phyloP scores from a whole-genome alignment of 2,888 invertebrate species.

The Mycalesis mineus region DNA sequence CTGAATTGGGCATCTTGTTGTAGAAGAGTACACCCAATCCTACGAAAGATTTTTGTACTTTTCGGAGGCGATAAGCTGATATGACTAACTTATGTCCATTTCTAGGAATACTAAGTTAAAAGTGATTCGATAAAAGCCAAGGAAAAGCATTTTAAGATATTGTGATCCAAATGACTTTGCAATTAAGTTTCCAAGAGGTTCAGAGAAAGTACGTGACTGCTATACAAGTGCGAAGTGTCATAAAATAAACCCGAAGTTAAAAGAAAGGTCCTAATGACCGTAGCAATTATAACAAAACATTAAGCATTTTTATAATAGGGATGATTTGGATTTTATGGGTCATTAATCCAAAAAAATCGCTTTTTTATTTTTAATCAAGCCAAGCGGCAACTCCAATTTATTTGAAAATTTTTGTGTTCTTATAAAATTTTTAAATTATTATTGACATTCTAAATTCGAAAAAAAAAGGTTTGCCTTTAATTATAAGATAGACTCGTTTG shows the following conservation, averaged over 20 bases:
- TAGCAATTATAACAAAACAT: conserved; percentile 19
- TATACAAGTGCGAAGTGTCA: conserved; percentile 7
- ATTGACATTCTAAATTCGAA: too few relatives aligned
- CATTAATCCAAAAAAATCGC: neutral
- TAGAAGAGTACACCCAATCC: too few relatives aligned
- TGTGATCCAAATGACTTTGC: conserved; percentile 1
- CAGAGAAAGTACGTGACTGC: conserved; percentile 6
- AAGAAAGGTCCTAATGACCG: conserved; percentile 20
- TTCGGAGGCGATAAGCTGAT: too few relatives aligned
- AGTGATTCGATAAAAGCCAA: neutral
- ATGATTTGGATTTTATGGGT: neutral
- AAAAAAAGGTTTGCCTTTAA: too few relatives aligned
- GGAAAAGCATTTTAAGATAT: neutral
- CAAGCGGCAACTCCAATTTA: neutral
- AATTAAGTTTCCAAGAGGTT: conserved; percentile 5
- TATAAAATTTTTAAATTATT: too few relatives aligned
- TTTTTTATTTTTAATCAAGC: neutral
- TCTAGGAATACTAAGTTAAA: neutral
- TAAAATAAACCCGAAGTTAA: conserved; percentile 13
- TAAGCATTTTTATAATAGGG: neutral
- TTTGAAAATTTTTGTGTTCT: neutral
- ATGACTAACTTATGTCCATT: too few relatives aligned
- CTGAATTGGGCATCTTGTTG: too few relatives aligned
- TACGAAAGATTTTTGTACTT: too few relatives aligned
- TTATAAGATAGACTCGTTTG: too few relatives aligned